Percentiles rank a stretch among this genome's conserved stretches.
These are phyloP conservation scores for Drosophila conformis DNA, from an alignment of 2,888 invertebrate genomes.

Conservation along the genomic window DNA sequence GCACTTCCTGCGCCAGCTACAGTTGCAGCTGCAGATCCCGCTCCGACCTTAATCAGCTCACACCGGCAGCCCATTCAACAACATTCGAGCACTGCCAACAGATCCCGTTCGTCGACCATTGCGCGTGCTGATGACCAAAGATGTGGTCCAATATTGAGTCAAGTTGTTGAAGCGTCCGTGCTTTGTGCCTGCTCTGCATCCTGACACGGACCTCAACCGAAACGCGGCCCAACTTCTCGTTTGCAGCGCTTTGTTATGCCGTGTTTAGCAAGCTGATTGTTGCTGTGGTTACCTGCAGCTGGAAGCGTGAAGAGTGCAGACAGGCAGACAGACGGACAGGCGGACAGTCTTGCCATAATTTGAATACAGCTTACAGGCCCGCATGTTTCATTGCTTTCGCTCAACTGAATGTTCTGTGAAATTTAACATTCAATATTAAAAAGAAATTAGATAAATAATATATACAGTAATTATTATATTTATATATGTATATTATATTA, in stretches of 20 bases:
- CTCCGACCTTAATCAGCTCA: not conserved
- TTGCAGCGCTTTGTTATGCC: constrained; percentile 47
- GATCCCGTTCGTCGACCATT: not conserved
- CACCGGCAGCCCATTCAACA: constrained; percentile 21
- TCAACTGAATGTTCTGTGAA: not conserved
- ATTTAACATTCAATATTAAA: not conserved
- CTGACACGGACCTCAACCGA: constrained; percentile 2
- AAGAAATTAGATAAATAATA: not conserved
- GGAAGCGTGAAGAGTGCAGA: constrained; percentile 5
- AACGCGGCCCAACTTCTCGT: constrained; percentile 28
- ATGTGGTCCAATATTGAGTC: constrained; percentile 41
- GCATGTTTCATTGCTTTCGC: not conserved
- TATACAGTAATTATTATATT: not conserved
- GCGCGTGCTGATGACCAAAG: constrained; percentile 32
- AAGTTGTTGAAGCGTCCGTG: constrained; percentile 20
- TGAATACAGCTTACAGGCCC: constrained; percentile 3
- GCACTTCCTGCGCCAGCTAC: constrained; percentile 17
- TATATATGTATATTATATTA: too few species aligned
- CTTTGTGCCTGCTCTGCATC: constrained; percentile 2
- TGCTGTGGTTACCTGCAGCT: not conserved
- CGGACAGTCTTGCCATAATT: constrained; percentile 25
- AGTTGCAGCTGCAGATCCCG: not conserved
- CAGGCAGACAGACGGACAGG: not conserved
- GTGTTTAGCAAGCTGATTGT: constrained; percentile 39
- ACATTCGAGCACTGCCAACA: constrained; percentile 21